Evolutionary conservation across 2,797 vertebrate species (phyloP), one percentile per base, ranked within the genome.

Genomic region (Falco rusticolus): DNA sequence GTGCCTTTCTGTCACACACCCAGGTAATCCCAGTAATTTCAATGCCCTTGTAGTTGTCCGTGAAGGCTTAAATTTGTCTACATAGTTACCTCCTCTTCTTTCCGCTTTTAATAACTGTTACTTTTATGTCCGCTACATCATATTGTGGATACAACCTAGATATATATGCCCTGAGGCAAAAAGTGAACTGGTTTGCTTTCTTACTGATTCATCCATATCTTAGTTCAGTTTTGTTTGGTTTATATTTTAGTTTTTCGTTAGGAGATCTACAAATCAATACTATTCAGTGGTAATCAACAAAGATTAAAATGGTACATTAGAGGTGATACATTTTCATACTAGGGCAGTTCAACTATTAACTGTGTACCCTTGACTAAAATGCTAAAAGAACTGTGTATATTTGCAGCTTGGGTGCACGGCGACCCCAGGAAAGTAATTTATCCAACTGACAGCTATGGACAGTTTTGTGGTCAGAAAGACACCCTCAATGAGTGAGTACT

Each of bases 381-480:
- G 54, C 83, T 94, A 61, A 94, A 60, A 87, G n/a, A 12, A 34
- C 31, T 56, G 25, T 95, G 50, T 97, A 26, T 96, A 48, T 95
- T 98, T 89, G 29, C 97, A 99, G 99, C 99, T 94, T 99, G 99
- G 99, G 98, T 99, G 86, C 98, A 99, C 3, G 99, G 99, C 0
- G 99, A 99, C 95, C 99, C 99, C 89, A 98, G 99, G 97, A 99
- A 99, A 98, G 98, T 99, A 66, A 97, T 99, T 84, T 99, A 99
- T 95, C 99, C 99, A 59, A 99, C 99, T 26, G 99, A 99, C 98
- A 99, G 99, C 98, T 97, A 98, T 18, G 99, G 99, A 29, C 99
- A 99, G 91, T 99, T 99, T 95, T 99, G 99, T 96, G 99, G 99
- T 74, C 99, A 99, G 95, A 98, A 98, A 96, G 98, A 98, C 80